Evolutionary conservation across 53 echinoderm and acorn worm genomes (phyloP).

Genomic region (Echinometra lucunter): DNA sequence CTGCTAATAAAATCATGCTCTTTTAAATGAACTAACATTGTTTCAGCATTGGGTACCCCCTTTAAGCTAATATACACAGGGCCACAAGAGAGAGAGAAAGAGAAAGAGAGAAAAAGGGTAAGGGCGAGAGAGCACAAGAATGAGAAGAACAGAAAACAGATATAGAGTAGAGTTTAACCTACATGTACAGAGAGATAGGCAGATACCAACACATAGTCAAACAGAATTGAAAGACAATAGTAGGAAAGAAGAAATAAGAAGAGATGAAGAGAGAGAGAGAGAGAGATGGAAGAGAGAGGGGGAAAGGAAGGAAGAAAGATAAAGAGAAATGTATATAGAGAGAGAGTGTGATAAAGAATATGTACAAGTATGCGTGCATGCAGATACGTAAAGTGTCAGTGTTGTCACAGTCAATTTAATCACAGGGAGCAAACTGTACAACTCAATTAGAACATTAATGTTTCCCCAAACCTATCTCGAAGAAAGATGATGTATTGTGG

Average conservation of each 20-base stretch:
- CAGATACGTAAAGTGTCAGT: constrained; percentile 16
- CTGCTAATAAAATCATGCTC: too few species aligned
- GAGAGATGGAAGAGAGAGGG: not conserved
- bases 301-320: not conserved
- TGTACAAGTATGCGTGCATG: not conserved
- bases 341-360: not conserved
- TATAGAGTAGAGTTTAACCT: too few species aligned
- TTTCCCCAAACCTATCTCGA: not conserved
- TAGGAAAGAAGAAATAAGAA: too few species aligned
- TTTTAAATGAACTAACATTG: too few species aligned
- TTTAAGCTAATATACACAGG: too few species aligned
- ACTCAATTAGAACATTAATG: constrained; percentile 25
- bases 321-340: too few species aligned
- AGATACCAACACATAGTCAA: too few species aligned
- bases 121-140: too few species aligned
- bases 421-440: not conserved
- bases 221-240: too few species aligned
- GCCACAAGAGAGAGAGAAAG: not conserved
- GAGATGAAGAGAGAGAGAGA: not conserved
- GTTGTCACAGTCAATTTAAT: constrained; percentile 36
- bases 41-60: too few species aligned
- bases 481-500: not conserved
- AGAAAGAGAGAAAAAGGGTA: not conserved
- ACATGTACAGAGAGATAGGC: too few species aligned
- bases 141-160: too few species aligned